These are phyloP conservation scores for Trachymyrmex septentrionalis DNA, from an alignment of 1,140 invertebrate genomes.

Conservation along the genomic window DNA sequence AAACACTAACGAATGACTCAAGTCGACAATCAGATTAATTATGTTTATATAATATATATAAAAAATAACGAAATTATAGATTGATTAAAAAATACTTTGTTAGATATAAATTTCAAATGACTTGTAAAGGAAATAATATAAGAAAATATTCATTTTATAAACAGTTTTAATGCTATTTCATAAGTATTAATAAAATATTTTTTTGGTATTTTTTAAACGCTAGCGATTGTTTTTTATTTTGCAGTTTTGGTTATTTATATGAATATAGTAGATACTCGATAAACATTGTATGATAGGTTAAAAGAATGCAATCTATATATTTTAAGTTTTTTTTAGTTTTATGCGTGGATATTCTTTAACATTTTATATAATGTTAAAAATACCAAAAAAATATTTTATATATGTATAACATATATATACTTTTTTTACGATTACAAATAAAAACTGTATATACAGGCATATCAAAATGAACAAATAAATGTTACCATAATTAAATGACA, in stretches of 20 bases:
- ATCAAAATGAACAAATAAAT: constrained; percentile 27
- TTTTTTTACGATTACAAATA: constrained; percentile 31
- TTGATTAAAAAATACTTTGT: neutral
- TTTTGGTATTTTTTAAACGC: constrained; percentile 35
- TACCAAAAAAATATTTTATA: neutral
- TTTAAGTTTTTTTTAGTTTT: neutral
- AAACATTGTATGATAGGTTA: neutral
- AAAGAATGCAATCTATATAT: constrained; percentile 8
- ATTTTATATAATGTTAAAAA: constrained; percentile 19
- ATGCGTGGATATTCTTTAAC: neutral
- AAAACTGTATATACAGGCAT: neutral
- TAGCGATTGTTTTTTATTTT: neutral
- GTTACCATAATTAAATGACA: neutral
- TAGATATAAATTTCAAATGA: neutral
- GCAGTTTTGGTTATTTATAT: constrained; percentile 1
- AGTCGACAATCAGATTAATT: neutral
- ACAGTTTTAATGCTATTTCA: constrained; percentile 11
- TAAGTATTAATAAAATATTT: constrained; percentile 45
- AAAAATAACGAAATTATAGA: neutral
- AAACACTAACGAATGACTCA: constrained; percentile 3
- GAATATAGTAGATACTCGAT: neutral
- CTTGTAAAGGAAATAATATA: neutral
- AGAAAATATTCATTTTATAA: constrained; percentile 18
- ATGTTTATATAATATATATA: neutral
- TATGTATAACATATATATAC: constrained; percentile 9